Evolutionary conservation across 2,113 vertebrate genomes (phyloP).

Genomic region (Eurypyga helias): DNA sequence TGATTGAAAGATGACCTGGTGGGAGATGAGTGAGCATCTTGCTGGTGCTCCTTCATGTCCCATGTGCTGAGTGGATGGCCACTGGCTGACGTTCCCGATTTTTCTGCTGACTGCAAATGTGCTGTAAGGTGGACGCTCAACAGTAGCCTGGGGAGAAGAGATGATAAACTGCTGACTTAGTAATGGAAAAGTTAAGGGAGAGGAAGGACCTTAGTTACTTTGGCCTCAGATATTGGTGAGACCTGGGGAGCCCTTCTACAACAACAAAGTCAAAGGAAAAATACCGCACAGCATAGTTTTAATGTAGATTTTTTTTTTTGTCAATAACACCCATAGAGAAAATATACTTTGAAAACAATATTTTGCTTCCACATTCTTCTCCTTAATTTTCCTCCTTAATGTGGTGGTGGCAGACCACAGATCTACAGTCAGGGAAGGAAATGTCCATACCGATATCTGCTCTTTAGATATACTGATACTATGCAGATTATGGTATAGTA

Average conservation of each 20-base stretch:
- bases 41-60: background rate
- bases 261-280: background rate
- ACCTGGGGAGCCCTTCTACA: constrained; percentile 1
- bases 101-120: background rate
- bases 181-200: background rate
- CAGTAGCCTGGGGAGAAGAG: background rate
- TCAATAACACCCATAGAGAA: constrained; percentile 16
- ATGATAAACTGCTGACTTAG: background rate
- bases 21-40: background rate
- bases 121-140: background rate
- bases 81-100: background rate
- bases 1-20: background rate
- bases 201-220: constrained; percentile 38
- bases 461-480: background rate
- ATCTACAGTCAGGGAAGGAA: background rate
- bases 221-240: background rate
- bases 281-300: background rate
- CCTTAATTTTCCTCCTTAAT: background rate
- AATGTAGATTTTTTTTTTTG: background rate
- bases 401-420: background rate
- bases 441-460: background rate
- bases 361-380: constrained; percentile 26
- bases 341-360: constrained; percentile 32
- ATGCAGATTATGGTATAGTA: background rate
- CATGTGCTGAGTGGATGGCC: rapidly evolving